Percentiles rank a stretch among this genome's conserved stretches.
These are phyloP conservation scores for Solea senegalensis DNA, from an alignment of 2,113 vertebrate genomes.

Conservation along the genomic window DNA sequence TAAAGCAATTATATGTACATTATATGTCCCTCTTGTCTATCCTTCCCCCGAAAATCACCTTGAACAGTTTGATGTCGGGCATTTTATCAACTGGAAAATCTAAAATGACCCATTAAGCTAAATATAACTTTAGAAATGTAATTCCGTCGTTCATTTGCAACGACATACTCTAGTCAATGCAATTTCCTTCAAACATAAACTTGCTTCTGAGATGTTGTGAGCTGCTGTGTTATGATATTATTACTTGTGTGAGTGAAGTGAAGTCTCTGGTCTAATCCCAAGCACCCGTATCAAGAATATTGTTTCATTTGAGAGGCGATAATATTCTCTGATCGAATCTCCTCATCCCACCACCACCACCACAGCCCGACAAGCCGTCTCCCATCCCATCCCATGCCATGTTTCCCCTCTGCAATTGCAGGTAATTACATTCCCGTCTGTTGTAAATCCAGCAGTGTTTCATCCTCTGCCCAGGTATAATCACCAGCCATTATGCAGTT, in stretches of 20 bases:
- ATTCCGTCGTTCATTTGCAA: too few relatives aligned
- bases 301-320: slow-evolving; percentile 5
- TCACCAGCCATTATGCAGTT: slow-evolving; percentile 57
- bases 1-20: too few relatives aligned
- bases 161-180: too few relatives aligned
- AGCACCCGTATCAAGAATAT: neutral
- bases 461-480: slow-evolving; percentile 35
- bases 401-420: slow-evolving; percentile 31
- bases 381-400: neutral
- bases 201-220: neutral
- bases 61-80: too few relatives aligned
- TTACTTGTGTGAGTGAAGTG: too few relatives aligned
- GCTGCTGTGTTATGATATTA: too few relatives aligned
- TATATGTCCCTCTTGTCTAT: too few relatives aligned
- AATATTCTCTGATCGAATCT: slow-evolving; percentile 5
- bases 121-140: too few relatives aligned
- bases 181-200: neutral
- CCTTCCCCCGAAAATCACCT: too few relatives aligned
- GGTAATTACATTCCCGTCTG: slow-evolving; percentile 54
- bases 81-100: too few relatives aligned
- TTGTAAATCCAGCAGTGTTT: slow-evolving; percentile 3
- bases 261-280: neutral
- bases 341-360: neutral
- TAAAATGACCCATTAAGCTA: too few relatives aligned
- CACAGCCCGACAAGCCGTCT: neutral